Evolutionary conservation across 2,797 vertebrate genomes (phyloP).

Genomic region (Dendrocincla tyrannina): DNA sequence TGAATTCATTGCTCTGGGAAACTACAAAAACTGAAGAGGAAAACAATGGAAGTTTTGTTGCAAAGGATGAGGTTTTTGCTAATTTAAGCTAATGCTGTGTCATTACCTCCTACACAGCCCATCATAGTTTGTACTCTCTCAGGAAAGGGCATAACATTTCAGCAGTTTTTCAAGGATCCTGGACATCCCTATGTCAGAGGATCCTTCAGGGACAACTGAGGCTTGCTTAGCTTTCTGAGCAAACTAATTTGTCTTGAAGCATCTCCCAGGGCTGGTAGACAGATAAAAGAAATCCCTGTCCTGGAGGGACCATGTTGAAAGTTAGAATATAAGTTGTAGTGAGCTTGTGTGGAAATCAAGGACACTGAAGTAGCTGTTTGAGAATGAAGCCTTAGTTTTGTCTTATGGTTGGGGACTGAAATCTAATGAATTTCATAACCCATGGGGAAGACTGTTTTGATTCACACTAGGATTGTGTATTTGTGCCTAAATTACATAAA

Average conservation of each 20-base stretch:
- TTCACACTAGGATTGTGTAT: neutral
- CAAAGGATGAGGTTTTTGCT: neutral
- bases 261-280: neutral
- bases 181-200: neutral
- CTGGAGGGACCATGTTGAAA: fast-evolving
- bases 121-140: neutral
- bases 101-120: neutral
- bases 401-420: neutral
- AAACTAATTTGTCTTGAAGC: neutral
- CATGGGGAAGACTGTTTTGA: neutral
- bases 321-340: neutral
- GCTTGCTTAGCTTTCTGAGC: neutral
- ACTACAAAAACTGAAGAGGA: neutral
- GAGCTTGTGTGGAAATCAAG: neutral
- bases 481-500: constrained; percentile 18
- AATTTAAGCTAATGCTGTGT: neutral
- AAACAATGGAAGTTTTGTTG: neutral
- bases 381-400: neutral
- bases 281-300: neutral
- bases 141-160: neutral
- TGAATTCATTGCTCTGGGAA: neutral
- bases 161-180: neutral
- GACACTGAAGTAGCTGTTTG: neutral
- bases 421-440: neutral
- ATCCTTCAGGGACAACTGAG: neutral